Conservation (phyloP, 2,113 vertebrate species). For the Pipa parva region DNA sequence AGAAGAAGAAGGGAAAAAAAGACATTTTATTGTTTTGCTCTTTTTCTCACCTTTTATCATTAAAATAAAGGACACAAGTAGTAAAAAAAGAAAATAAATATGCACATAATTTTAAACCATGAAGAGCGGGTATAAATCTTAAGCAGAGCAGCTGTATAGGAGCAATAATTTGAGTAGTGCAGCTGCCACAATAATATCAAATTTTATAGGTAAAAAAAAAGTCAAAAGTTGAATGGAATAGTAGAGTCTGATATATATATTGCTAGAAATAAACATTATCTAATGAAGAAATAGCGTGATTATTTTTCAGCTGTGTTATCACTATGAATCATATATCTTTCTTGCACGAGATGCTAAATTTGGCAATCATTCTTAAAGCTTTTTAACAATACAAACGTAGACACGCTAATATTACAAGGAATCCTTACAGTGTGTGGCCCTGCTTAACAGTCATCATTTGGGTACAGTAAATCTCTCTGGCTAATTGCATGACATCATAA, state of each 20-base stretch:
- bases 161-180: constrained; percentile 65
- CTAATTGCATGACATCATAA: constrained; percentile 41
- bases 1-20: constrained; percentile 17
- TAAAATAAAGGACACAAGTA: constrained; percentile 65
- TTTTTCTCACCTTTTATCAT: constrained; percentile 67
- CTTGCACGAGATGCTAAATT: constrained; percentile 54
- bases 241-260: constrained; percentile 65
- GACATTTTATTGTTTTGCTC: constrained; percentile 55
- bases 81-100: constrained; percentile 71
- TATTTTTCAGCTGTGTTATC: constrained; percentile 60
- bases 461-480: constrained; percentile 22
- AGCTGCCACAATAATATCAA: constrained; percentile 74
- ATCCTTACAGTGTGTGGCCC: constrained; percentile 41
- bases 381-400: constrained; percentile 52
- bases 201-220: constrained; percentile 74
- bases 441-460: constrained; percentile 5
- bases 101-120: constrained; percentile 65
- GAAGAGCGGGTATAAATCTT: constrained; percentile 65
- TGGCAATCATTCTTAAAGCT: constrained; percentile 53
- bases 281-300: constrained; percentile 70
- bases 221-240: constrained; percentile 71
- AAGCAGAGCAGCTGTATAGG: constrained; percentile 65
- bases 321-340: constrained; percentile 59
- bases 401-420: constrained; percentile 57
- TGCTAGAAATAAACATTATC: constrained; percentile 71